phyloP scores from a whole-genome alignment of 2,113 vertebrate genomes.

The Clarias magur region DNA sequence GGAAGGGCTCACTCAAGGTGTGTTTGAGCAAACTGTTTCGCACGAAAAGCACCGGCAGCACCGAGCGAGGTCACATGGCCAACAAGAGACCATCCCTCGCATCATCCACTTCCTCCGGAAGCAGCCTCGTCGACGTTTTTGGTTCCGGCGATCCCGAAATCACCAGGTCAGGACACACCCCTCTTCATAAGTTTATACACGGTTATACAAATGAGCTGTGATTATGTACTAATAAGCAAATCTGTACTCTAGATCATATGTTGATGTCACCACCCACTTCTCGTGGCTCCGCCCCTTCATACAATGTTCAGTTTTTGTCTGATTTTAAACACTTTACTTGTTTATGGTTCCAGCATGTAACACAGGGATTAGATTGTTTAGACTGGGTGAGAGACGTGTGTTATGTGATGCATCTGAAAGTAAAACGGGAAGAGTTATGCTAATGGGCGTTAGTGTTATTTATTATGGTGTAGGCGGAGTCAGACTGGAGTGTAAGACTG shows the following conservation, averaged over 20 bases:
- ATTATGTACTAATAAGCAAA: background rate
- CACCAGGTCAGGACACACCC: conserved; percentile 72
- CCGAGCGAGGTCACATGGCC: conserved; percentile 60
- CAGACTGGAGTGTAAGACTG: background rate
- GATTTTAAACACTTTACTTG: background rate
- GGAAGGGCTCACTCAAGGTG: conserved; percentile 80
- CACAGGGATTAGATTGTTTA: background rate
- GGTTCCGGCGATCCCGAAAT: conserved; percentile 76
- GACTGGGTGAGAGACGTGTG: background rate
- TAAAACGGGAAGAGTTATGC: background rate
- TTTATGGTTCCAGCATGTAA: background rate
- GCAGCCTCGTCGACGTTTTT: conserved; percentile 82
- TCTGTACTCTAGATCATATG: background rate
- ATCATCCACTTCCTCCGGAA: conserved; percentile 77
- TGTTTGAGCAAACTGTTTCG: conserved; percentile 86
- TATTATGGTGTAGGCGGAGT: background rate
- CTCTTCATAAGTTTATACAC: background rate
- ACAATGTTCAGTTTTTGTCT: background rate
- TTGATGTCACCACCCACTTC: background rate
- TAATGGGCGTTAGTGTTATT: background rate
- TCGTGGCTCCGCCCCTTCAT: background rate
- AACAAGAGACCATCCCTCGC: conserved; percentile 74
- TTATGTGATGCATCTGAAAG: background rate
- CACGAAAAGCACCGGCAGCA: conserved; percentile 80
- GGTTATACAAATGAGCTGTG: too few relatives aligned